Base-by-base conservation (phyloP, 2,888 invertebrate genomes). In the Myopa tessellatipennis region DNA sequence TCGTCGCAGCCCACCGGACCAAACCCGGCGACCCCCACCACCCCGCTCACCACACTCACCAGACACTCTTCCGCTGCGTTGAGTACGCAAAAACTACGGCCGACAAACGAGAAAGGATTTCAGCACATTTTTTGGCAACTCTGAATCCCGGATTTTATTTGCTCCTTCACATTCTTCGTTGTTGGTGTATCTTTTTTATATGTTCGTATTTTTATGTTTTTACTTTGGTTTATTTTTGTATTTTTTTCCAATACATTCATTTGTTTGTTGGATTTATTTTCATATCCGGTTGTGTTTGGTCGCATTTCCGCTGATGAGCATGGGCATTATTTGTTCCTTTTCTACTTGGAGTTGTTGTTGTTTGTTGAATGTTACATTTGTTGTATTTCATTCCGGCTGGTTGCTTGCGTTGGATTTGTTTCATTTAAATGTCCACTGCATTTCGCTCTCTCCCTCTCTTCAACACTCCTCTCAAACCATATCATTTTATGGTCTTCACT, bases 281-380 rank as follows among this genome's bases (percentile, higher is more conserved):
- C 83, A 84, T 83, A 85, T 85, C 86, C 85, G 86, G 81, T 55
- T 55, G 82, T 82, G 83, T 82, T 84, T 83, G 84, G 85, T 84
- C 84, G 84, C 84, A 85, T 85, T 85, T 85, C 85, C 85, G 84
- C 80, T 85, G 77, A 68, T 78, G 77, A 45, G 45, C 45, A 45
- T 10, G 14, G 5, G 16, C 14, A 55, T 55, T 55, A 8, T 55
- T 55, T 55, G 55, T 16, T 6, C 55, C n/a, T 3, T 50, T 50
- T 1, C 14, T 50, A 50, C 10, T 14, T 50, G 50, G 76, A 75
- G 52, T 50, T 76, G 34, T 55, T 36, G 7, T 45, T 45, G 3
- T n/a, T n/a, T n/a, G 50, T 50, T 8, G 12, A 50, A 50, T 65
- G 36, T 34, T 65, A 26, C 26, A 26, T 18, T 65, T 65, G 14